phyloP scores from a whole-genome alignment of 1,140 invertebrate species.

The Acromyrmex charruanus region DNA sequence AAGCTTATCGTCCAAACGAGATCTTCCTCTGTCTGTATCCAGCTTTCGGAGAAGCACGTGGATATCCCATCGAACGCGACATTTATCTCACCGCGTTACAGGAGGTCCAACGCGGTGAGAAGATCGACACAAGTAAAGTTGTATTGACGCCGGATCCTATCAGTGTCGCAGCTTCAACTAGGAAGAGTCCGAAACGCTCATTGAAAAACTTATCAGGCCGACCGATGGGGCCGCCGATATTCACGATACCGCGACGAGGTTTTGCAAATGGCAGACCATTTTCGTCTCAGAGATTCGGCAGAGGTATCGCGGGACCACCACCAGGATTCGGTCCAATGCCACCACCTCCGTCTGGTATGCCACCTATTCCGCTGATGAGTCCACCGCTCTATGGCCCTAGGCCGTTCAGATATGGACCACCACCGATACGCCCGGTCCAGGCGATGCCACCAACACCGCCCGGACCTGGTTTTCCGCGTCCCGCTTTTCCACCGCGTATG shows the following conservation, averaged over 20 bases:
- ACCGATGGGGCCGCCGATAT: conserved; percentile 67
- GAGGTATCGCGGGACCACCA: conserved; percentile 54
- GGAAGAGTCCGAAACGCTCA: neutral
- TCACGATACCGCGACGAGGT: conserved; percentile 56
- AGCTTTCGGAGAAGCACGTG: conserved; percentile 88
- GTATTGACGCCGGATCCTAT: neutral
- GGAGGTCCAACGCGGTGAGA: conserved; percentile 37
- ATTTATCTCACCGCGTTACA: conserved; percentile 83
- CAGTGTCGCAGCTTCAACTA: neutral
- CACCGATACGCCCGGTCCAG: conserved; percentile 57
- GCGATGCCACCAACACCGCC: conserved; percentile 63
- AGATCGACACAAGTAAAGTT: conserved; percentile 70
- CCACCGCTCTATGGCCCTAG: conserved; percentile 64
- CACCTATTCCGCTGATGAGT: conserved; percentile 70
- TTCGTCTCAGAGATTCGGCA: conserved; percentile 59
- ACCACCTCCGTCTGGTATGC: conserved; percentile 65
- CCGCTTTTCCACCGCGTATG: conserved; percentile 69
- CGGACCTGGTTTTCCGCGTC: conserved; percentile 67
- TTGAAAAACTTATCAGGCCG: neutral
- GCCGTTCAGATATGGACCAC: conserved; percentile 70
- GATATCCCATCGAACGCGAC: conserved; percentile 88
- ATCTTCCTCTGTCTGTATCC: conserved; percentile 43
- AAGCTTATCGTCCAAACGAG: neutral
- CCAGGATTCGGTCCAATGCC: conserved; percentile 70
- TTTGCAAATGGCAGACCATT: conserved; percentile 66